Conservation (phyloP, 2,113 vertebrate species). For the Mesitornis unicolor region DNA sequence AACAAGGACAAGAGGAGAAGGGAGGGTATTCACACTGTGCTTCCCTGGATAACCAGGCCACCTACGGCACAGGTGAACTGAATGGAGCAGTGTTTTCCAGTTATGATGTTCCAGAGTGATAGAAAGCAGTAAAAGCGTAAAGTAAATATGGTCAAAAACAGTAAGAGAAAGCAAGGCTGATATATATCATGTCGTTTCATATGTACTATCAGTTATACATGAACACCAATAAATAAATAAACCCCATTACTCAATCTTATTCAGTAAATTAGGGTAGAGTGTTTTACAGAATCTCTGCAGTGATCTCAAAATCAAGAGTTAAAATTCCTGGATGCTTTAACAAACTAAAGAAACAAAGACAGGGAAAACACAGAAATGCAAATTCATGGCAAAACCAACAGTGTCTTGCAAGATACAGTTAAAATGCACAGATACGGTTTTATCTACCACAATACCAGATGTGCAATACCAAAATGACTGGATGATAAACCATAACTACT, state of each 20-base stretch:
- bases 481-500: background rate
- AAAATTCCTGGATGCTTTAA: background rate
- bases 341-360: background rate
- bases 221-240: background rate
- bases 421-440: background rate
- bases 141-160: background rate
- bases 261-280: background rate
- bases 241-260: background rate
- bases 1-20: background rate
- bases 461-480: background rate
- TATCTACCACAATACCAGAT: background rate
- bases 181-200: too few relatives aligned
- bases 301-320: background rate
- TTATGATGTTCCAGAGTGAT: background rate
- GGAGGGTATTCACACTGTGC: background rate
- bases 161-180: background rate
- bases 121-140: background rate
- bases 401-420: background rate
- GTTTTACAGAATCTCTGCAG: background rate
- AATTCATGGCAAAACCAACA: background rate
- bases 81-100: background rate
- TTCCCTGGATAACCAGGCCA: background rate
- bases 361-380: background rate
- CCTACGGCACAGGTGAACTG: background rate
- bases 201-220: background rate